Base-by-base conservation (phyloP, 2,888 invertebrate species). In the Hybos culiciformis region DNA sequence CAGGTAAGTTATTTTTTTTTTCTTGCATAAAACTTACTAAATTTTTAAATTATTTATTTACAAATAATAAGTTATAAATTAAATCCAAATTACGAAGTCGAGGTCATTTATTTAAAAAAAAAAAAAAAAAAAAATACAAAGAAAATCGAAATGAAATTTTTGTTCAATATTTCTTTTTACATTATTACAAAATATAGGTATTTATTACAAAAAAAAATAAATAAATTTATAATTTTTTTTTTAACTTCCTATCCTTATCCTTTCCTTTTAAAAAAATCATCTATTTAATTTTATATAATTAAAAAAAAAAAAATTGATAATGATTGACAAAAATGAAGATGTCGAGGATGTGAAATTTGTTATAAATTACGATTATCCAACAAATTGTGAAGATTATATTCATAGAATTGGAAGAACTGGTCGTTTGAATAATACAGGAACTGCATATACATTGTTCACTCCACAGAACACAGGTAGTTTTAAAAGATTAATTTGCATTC, bases 281-380 rank as follows among this genome's bases (percentile, higher is more conserved):
- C 14, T 20, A 20, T 9, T 36, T n/a, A 12, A 3, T 8, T 5
- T n/a, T 36, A 14, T 20, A 12, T 36, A 23, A 26, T 39, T 18
- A 40, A 37, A 31, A 44, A 37, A 15, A 12, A 36, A 36, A 36
- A 36, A n/a, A n/a, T n/a, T 20, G 20, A 36, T 19, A 3, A 19
- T 38, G 29, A n/a, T 29, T 29, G 4, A 29, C 19, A 36, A 36
- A 36, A 24, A 24, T 38, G 3, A 11, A 96, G 96, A 97, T 78
- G 94, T 96, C 68, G 92, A 94, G 67, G 96, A 97, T 73, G 93
- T 96, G 65, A 93, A 94, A 74, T 94, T 90, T 76, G 96, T 97
- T 59, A 92, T 97, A 73, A 97, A 96, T 77, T 93, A 85, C 74
- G 96, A 96, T 70, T 96, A 93, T 69, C 96, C 96, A 44, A 87